Evolutionary conservation across 2,797 vertebrate species (phyloP).

Genomic region (Mus minutoides): DNA sequence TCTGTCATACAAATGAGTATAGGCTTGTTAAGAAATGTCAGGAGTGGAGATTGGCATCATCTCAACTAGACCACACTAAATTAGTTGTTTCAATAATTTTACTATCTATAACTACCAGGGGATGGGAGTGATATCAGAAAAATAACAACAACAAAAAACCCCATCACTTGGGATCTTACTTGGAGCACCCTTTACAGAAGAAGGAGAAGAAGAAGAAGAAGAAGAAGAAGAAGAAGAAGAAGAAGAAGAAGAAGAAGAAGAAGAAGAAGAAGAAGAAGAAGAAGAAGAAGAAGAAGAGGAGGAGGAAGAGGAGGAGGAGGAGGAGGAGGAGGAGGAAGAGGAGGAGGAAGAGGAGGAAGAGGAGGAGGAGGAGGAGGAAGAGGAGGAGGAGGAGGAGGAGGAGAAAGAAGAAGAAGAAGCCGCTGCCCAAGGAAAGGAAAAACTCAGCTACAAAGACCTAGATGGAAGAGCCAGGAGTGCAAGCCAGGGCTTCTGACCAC

Average conservation of each 20-base stretch:
- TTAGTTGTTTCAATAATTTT: not conserved
- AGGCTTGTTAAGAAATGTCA: fast-evolving
- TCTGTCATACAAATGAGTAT: not conserved
- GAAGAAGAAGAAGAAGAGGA: too few relatives aligned
- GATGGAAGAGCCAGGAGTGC: fast-evolving
- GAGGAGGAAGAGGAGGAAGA: too few relatives aligned
- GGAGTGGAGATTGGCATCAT: fast-evolving
- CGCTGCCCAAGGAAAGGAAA: not conserved
- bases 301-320: too few relatives aligned
- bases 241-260: too few relatives aligned
- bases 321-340: too few relatives aligned
- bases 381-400: too few relatives aligned
- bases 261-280: too few relatives aligned
- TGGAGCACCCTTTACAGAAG: not conserved
- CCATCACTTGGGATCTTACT: not conserved
- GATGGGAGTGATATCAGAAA: too few relatives aligned
- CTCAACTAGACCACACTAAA: not conserved
- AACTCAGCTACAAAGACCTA: not conserved
- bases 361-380: too few relatives aligned
- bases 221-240: too few relatives aligned
- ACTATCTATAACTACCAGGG: not conserved
- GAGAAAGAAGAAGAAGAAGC: not conserved
- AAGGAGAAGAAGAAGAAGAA: not conserved
- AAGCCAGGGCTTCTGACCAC: not conserved
- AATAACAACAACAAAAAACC: too few relatives aligned